Evolutionary conservation across 2,797 vertebrate species (phyloP), one percentile per base, ranked within the genome.

Genomic region (Yasuhikotakia modesta): DNA sequence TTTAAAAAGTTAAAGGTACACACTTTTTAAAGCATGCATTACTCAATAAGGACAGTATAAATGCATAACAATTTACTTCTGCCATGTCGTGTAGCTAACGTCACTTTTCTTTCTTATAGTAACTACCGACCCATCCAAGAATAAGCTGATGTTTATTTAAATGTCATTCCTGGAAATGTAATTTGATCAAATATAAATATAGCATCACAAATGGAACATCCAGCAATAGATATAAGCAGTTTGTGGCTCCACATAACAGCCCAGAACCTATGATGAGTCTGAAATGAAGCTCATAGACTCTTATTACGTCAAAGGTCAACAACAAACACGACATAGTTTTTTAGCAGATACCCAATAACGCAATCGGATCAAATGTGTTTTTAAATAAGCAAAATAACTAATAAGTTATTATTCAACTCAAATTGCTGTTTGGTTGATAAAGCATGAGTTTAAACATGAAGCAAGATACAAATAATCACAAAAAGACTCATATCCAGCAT

Each of bases 151-250:
- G 21, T 17, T 63, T 35, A n/a, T 24, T 22, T 12, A 57, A 57
- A 57, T 55, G 52, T 21, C 52, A 21, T 63, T 63, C 17, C 7
- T 63, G 30, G 30, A 11, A 63, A 63, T 63, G 60, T 63, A 63
- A 63, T 63, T 19, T 39, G 60, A 63, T 39, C 30, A 63, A 63
- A 17, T 63, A 39, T 63, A 35, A 63, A 63, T 63, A 39, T 63
- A 39, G 17, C 12, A 35, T 35, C 60, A 63, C 8, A 39, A 50
- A 50, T 17, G 48, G 48, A n/a, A 39, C 60, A 35, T 63, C 60
- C 60, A 19, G 30, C 4, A 63, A 63, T 63, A 60, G 14, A 39
- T 39, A 2, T 19, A 17, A 19, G 17, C 60, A 10, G 39, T 43
- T 63, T n/a, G 32, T 3, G 35, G 17, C 60, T 60, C 14, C 27